A percentile compares a stretch with the other conserved stretches of the same genome.
Conservation (phyloP, 2,888 invertebrate species). For the Plebejus anna region DNA sequence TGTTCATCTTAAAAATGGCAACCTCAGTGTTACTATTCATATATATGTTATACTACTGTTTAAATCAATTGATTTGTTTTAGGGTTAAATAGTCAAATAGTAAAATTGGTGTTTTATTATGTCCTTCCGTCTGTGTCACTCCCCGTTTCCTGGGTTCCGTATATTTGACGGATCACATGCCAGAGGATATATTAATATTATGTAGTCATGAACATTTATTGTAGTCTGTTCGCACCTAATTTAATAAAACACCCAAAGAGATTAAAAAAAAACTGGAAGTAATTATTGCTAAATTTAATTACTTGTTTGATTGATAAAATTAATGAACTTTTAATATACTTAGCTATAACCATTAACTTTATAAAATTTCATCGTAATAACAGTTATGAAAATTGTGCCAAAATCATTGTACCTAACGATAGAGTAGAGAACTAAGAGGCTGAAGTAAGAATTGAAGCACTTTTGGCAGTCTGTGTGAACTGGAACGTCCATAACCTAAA, state of each 20-base stretch:
- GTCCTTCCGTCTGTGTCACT: slow-evolving; percentile 16
- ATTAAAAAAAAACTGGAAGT: too few species aligned
- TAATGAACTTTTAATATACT: too few species aligned
- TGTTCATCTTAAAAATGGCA: neutral
- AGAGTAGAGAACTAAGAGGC: neutral
- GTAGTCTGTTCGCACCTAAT: neutral
- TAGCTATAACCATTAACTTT: too few species aligned
- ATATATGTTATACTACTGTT: neutral
- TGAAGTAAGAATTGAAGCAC: neutral
- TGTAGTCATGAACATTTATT: neutral
- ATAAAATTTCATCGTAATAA: neutral
- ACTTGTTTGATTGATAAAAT: too few species aligned
- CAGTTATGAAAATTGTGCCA: neutral
- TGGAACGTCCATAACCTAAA: slow-evolving; percentile 11
- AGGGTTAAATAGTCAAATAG: slow-evolving; percentile 15
- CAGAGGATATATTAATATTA: neutral
- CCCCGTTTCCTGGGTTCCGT: slow-evolving; percentile 15
- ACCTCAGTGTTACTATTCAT: neutral
- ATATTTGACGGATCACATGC: slow-evolving; percentile 8
- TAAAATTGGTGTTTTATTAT: slow-evolving; percentile 17
- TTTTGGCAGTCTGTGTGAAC: slow-evolving; percentile 4
- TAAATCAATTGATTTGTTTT: slow-evolving; percentile 11
- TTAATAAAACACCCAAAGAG: neutral
- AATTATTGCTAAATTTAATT: too few species aligned
- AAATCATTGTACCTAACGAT: neutral